Evolutionary conservation across 2,888 invertebrate genomes (phyloP), one percentile per base, ranked within the genome.

Genomic region (Calameuta idolon): DNA sequence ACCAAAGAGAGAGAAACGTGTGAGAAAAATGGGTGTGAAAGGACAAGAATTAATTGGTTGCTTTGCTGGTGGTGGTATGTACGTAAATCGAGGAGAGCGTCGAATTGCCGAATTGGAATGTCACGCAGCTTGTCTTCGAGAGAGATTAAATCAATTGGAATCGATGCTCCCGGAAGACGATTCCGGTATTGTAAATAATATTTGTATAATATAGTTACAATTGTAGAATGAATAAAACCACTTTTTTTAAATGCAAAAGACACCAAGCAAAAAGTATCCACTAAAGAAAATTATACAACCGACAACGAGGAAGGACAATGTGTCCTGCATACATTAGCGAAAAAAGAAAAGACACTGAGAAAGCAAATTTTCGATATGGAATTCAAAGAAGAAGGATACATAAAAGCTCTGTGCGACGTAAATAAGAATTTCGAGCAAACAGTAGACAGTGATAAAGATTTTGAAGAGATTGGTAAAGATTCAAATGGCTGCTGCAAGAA

Each of bases 51-150:
- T 75, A 12, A 77, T 78, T 40, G 40, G 79, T 12, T 82, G 82
- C n/a, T 75, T 69, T 34, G 82, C 73, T 11, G 82, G 81, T 31
- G 35, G 75, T 4, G 77, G 79, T 15, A 69, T 33, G 15, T 78
- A 75, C 74, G 78, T 78, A 11, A 30, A 33, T 69, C 78, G 77
- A 12, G 80, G 80, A 5, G 79, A 81, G 40, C 40, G 75, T 71
- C 81, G 82, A 55, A 80, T 84, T 12, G 73, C 77, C 12, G 83
- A 83, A 75, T 79, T 83, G 82, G 83, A 84, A 69, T 73, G 71
- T 37, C 82, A 81, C 33, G 81, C 81, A 12, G 76, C 79, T 31
- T 74, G 77, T 15, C 78, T 84, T 75, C 76, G 76, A 11, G 81
- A 83, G 15, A 82, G 80, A 74, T 77, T 83, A 30, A 34, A 37